These are phyloP conservation scores for Benitochromis conjunctus DNA, from an alignment of 2,113 vertebrate species.

Conservation along the genomic window DNA sequence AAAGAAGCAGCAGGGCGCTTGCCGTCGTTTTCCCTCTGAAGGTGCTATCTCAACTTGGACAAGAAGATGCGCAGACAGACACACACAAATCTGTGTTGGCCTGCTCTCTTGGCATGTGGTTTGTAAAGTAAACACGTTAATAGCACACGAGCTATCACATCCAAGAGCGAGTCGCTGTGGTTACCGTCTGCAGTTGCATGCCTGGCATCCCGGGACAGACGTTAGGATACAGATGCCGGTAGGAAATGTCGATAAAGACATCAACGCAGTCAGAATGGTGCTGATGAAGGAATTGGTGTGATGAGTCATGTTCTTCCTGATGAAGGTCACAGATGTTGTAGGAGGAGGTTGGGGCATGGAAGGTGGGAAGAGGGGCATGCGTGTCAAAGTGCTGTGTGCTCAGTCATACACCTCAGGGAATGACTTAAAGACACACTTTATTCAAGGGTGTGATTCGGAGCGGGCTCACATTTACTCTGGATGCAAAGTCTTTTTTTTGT, in stretches of 20 bases:
- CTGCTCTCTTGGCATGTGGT: background rate
- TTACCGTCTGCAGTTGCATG: constrained; percentile 2
- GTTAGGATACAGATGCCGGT: constrained; percentile 57
- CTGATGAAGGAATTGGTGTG: constrained; percentile 53
- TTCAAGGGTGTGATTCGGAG: constrained; percentile 44
- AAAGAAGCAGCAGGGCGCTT: constrained; percentile 23
- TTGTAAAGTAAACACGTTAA: constrained; percentile 21
- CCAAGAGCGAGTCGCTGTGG: background rate
- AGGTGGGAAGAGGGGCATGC: background rate
- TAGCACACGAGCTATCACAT: background rate
- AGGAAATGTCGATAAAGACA: constrained; percentile 66
- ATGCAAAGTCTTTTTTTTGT: constrained; percentile 51
- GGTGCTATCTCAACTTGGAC: constrained; percentile 11
- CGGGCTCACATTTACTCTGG: constrained; percentile 26
- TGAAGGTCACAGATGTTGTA: constrained; percentile 31
- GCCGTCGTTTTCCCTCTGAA: constrained; percentile 27
- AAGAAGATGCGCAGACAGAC: background rate
- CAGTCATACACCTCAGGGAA: constrained; percentile 4
- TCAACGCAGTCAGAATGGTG: constrained; percentile 56
- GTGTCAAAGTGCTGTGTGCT: constrained; percentile 23
- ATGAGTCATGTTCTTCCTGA: constrained; percentile 63
- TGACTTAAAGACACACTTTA: constrained; percentile 35
- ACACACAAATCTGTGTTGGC: background rate
- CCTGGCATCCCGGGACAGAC: background rate
- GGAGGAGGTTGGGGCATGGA: background rate